phyloP scores from a whole-genome alignment of 1,140 invertebrate genomes.

The Geopemphigus sp. region DNA sequence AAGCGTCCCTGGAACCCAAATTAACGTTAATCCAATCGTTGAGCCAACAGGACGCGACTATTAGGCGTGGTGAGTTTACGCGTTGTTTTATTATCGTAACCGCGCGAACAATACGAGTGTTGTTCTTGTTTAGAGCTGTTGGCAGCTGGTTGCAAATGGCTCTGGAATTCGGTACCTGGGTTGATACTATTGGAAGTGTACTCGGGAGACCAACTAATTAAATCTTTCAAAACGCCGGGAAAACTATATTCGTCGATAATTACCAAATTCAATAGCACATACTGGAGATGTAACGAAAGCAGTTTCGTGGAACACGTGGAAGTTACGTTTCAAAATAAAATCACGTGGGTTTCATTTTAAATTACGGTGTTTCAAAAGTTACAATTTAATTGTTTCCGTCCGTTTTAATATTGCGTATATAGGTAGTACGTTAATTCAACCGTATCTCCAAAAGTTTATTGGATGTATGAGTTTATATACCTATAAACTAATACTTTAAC shows the following conservation, averaged over 20 bases:
- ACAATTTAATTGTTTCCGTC: too few relatives aligned
- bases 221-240: background rate
- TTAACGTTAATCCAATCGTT: background rate
- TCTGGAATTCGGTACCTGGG: conserved; percentile 23
- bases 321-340: conserved; percentile 8
- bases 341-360: background rate
- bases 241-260: background rate
- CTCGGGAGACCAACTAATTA: conserved; percentile 4
- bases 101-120: too few relatives aligned
- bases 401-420: too few relatives aligned
- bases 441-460: too few relatives aligned
- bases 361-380: too few relatives aligned
- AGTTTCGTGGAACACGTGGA: conserved; percentile 37
- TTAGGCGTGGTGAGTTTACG: background rate
- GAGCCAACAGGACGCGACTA: background rate
- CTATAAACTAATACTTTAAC: too few relatives aligned
- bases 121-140: conserved; percentile 1
- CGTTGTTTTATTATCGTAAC: background rate
- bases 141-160: background rate
- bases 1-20: conserved; percentile 1
- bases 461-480: too few relatives aligned
- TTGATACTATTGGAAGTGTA: conserved; percentile 23
- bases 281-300: conserved; percentile 12
- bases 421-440: too few relatives aligned
- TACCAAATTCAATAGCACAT: conserved; percentile 1